These are phyloP conservation scores for Aspidiotus destructor DNA, from an alignment of 2,888 invertebrate genomes.

Conservation along the genomic window DNA sequence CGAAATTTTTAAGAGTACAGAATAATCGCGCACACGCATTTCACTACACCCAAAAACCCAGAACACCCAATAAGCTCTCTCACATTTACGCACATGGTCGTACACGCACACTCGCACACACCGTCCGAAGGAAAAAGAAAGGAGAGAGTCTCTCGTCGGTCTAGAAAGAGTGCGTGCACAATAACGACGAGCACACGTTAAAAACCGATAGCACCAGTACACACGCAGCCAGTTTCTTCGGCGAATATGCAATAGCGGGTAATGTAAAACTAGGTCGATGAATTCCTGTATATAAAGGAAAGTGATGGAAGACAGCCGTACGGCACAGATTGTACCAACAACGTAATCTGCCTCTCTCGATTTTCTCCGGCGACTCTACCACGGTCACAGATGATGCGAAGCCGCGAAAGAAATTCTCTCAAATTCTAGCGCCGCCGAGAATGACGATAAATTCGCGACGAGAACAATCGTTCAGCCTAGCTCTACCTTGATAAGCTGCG, in stretches of 20 bases:
- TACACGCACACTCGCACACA: neutral
- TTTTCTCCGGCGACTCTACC: conserved; percentile 11
- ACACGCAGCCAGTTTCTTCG: neutral
- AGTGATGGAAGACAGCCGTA: conserved; percentile 17
- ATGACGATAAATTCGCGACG: too few species aligned
- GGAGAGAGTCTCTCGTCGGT: neutral
- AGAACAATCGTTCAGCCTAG: too few species aligned
- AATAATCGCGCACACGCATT: conserved; percentile 29
- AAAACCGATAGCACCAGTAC: too few species aligned
- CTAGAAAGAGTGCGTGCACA: neutral
- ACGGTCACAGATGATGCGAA: too few species aligned
- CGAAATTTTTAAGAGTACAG: conserved; percentile 12
- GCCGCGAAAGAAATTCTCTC: neutral
- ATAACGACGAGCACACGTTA: neutral
- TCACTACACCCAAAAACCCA: conserved; percentile 14
- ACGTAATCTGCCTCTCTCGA: conserved; percentile 18
- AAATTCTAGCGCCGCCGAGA: neutral
- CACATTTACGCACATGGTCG: neutral
- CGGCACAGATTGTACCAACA: neutral
- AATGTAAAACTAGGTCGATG: conserved; percentile 28
- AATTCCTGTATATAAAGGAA: conserved; percentile 28
- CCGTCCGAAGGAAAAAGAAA: neutral
- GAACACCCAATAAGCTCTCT: neutral
- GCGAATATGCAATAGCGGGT: neutral
- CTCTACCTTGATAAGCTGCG: too few species aligned